Evolutionary conservation across 2,888 invertebrate species (phyloP), one percentile per base, ranked within the genome.

Genomic region (Heliothis peltigera): DNA sequence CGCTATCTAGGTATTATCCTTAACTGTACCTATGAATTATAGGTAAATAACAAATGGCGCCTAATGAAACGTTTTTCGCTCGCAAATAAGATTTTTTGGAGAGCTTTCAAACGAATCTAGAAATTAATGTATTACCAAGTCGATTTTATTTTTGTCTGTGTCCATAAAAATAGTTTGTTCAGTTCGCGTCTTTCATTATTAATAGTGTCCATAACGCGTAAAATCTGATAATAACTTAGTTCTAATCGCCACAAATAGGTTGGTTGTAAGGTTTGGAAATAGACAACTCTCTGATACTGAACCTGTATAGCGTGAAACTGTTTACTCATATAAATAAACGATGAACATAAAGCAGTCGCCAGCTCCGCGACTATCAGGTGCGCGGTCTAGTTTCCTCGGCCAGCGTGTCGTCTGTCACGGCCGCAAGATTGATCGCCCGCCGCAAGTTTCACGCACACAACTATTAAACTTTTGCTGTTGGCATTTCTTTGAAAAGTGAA

Each of bases 351-450:
- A 2, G 32, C 4, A 19, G 8, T 0, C 57, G 2, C 25, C 21
- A 19, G 57, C 64, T 64, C 48, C 22, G 2, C 6, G 61, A 10
- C 69, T 64, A 65, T 18, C 7, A 12, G 28, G 25, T 35, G 53
- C 55, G 63, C 12, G 58, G 62, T 59, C 46, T 42, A 35, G 53
- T 47, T 21, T 44, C 3, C 21, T 44, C 54, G 43, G 62, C 15
- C 42, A 39, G 18, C 57, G 55, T 70, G 78, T 78, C 65, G 58
- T 49, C 68, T 75, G 75, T 78, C 75, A 64, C 77, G 0, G 4
- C 4, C 52, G 39, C 15, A 64, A 77, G 82, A 82, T 77, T 71
- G 79, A 82, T 82, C 44, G 70, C 71, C 44, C 17, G n/a, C 25
- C 28, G 56, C 62, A 42, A 47, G 56, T 63, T 51, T 49, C 6